Evolutionary conservation across 2,888 invertebrate genomes (phyloP), one percentile per base, ranked within the genome.

Genomic region (Mesorhabditis belari): DNA sequence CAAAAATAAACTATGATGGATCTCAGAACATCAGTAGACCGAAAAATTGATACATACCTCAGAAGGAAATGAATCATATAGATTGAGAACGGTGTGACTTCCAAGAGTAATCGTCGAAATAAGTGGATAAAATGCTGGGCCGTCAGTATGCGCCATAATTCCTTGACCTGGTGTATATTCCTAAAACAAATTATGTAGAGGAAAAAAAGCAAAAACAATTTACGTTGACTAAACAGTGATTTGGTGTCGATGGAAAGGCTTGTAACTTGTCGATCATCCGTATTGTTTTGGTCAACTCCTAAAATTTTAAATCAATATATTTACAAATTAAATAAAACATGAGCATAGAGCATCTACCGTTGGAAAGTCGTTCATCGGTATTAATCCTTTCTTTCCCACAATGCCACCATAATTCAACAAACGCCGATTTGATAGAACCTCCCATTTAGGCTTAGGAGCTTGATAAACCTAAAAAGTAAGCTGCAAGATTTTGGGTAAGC

Each of bases 331-430:
- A 28, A 17, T 55, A 1, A 6, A n/a, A 2, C 19, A 23, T n/a
- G 24, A 52, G 17, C 51, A 1, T 9, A 19, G 27, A 12, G 12
- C 27, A 29, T 64, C 64, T 67, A 85, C 85, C 70, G 83, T 76
- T 1, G 96, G 95, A 70, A 96, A 88, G 66, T 86, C 85, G 82
- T 95, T 75, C 28, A 65, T 94, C 0, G 90, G 88, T 67, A 96
- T 87, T 91, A 96, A 92, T 62, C 92, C 93, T 78, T 91, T 92
- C 19, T 86, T 87, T 81, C 92, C 92, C 0, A 95, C 94, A 60
- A 93, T 85, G 0, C 96, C 96, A 25, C 96, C 96, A 88, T 95
- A 98, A 82, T 96, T 95, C 81, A 96, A 93, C n/a, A 98, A 85
- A 66, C 94, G 86, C 68, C 96, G 86, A 81, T 92, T 89, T 23